Conservation (phyloP, 1,140 invertebrate genomes). For the Brevipalpus yothersi region DNA sequence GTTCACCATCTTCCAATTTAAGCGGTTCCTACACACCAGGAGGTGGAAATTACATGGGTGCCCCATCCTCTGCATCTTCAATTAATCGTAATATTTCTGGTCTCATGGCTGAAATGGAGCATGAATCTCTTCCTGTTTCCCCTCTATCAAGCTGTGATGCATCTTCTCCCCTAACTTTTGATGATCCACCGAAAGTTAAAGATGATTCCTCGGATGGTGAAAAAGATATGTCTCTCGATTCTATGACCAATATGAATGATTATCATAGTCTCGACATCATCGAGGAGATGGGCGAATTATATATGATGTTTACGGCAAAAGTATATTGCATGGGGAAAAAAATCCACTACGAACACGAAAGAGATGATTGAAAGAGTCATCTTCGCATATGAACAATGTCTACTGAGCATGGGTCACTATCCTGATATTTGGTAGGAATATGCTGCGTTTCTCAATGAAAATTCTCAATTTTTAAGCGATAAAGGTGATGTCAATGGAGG, state of each 20-base stretch:
- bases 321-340: constrained; percentile 90
- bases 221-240: not conserved
- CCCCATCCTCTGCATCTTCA: not conserved
- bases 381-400: constrained; percentile 94
- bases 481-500: constrained; percentile 82
- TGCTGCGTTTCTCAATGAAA: constrained; percentile 79
- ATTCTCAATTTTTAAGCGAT: constrained; percentile 67
- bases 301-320: too few species aligned
- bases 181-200: not conserved
- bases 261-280: too few species aligned
- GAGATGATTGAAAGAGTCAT: constrained; percentile 77
- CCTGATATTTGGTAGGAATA: constrained; percentile 98
- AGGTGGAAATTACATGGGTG: not conserved
- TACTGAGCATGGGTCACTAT: constrained; percentile 86
- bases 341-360: constrained; percentile 79
- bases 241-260: not conserved
- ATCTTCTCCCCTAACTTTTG: not conserved
- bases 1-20: constrained; percentile 4
- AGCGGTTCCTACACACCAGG: constrained; percentile 3
- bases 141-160: constrained; percentile 9
- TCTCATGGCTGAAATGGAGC: constrained; percentile 8
- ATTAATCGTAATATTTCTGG: constrained; percentile 1
- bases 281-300: too few species aligned
- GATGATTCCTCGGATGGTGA: not conserved
- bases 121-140: constrained; percentile 3